Conservation (phyloP, 2,113 vertebrate species). For the Grammomys surdaster region DNA sequence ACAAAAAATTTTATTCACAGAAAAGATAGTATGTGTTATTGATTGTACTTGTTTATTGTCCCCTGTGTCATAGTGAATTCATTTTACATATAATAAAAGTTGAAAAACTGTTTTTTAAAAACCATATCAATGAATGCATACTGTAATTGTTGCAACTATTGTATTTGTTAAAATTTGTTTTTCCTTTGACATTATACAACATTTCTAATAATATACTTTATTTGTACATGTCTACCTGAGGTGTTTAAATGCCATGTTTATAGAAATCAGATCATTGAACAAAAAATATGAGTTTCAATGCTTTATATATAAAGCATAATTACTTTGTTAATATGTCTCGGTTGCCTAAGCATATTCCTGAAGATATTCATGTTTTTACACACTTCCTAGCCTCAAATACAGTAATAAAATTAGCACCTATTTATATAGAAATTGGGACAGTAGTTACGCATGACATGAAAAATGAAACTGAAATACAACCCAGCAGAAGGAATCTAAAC, state of each 20-base stretch:
- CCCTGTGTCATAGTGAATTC: neutral
- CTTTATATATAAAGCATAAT: neutral
- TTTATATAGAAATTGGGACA: no score
- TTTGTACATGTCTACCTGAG: neutral
- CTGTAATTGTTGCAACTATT: neutral
- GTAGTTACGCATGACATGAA: no score
- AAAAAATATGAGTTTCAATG: neutral
- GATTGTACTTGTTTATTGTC: neutral
- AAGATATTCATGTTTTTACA: neutral
- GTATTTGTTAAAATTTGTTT: neutral
- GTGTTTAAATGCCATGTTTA: neutral
- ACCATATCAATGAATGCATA: neutral
- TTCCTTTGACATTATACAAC: neutral
- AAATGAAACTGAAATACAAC: neutral
- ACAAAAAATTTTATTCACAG: neutral
- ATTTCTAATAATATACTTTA: neutral
- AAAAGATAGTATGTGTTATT: neutral
- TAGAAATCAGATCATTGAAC: neutral
- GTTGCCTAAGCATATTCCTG: neutral
- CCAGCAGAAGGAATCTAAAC: neutral
- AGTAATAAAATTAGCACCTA: no score
- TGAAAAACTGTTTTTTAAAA: neutral
- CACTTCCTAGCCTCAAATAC: neutral
- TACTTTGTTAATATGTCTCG: neutral
- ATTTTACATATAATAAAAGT: neutral